Percentiles rank a stretch among this genome's conserved stretches.
These are phyloP conservation scores for Frankliniella fusca DNA, from an alignment of 2,888 invertebrate genomes.

Conservation along the genomic window DNA sequence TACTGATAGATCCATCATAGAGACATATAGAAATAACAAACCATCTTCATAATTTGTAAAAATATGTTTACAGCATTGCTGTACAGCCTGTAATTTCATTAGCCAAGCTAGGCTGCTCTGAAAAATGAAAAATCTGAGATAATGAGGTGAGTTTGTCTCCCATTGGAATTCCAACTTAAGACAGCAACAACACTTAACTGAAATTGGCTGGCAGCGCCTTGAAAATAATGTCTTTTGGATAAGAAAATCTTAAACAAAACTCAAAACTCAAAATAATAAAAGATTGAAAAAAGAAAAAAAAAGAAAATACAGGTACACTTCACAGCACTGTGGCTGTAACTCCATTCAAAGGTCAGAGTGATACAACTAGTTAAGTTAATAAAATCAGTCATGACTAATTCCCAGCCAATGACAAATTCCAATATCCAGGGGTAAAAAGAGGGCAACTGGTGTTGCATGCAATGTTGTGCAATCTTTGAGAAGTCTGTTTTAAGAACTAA, in stretches of 20 bases:
- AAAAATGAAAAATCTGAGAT: too few species aligned
- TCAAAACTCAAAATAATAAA: neutral
- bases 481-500: neutral
- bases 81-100: too few species aligned
- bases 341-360: neutral
- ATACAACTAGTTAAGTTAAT: neutral
- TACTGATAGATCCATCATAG: too few species aligned
- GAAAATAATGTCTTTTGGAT: neutral
- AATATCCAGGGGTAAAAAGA: neutral
- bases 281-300: too few species aligned
- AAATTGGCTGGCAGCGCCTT: neutral
- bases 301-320: neutral
- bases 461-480: neutral
- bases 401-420: neutral
- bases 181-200: neutral
- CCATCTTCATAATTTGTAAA: too few species aligned
- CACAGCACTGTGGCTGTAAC: neutral
- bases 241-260: neutral
- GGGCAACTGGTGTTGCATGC: conserved; percentile 9
- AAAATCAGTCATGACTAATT: conserved; percentile 13
- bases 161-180: too few species aligned
- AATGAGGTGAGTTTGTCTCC: too few species aligned
- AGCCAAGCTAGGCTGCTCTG: too few species aligned
- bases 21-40: too few species aligned
- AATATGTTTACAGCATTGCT: too few species aligned